Conservation (phyloP, 2,113 vertebrate species). For the Bothrops jararaca region DNA sequence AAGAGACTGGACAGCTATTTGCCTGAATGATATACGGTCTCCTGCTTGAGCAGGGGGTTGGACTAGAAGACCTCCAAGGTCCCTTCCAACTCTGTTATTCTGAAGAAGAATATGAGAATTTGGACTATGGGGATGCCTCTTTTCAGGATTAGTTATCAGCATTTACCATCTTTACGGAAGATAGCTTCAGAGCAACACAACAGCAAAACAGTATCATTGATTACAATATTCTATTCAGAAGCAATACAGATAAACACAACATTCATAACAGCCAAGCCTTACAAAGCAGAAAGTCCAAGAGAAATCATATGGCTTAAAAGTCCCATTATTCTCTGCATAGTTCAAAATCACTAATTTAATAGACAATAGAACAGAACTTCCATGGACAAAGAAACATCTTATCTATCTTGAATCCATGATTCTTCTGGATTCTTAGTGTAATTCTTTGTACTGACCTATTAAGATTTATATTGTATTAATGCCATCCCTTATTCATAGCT, state of each 20-base stretch:
- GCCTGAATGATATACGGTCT: too few species aligned
- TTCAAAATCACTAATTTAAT: too few species aligned
- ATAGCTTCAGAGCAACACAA: too few species aligned
- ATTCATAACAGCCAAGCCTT: neutral
- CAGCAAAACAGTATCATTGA: too few species aligned
- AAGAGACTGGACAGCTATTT: too few species aligned
- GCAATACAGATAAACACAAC: neutral
- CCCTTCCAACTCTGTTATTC: too few species aligned
- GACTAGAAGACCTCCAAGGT: too few species aligned
- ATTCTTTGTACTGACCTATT: too few species aligned
- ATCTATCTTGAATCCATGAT: neutral
- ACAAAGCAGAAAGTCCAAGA: neutral
- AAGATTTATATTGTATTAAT: neutral
- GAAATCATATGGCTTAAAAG: neutral
- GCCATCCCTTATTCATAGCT: neutral
- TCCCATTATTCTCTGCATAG: neutral
- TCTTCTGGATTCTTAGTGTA: neutral
- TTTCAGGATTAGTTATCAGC: neutral
- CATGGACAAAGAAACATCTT: neutral
- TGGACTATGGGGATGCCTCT: neutral
- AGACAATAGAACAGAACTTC: neutral
- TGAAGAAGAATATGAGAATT: neutral
- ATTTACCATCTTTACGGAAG: too few species aligned
- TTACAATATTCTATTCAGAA: neutral
- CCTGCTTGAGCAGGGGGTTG: too few species aligned